Conservation (phyloP, 2,888 invertebrate species). For the Agrilus mali region DNA sequence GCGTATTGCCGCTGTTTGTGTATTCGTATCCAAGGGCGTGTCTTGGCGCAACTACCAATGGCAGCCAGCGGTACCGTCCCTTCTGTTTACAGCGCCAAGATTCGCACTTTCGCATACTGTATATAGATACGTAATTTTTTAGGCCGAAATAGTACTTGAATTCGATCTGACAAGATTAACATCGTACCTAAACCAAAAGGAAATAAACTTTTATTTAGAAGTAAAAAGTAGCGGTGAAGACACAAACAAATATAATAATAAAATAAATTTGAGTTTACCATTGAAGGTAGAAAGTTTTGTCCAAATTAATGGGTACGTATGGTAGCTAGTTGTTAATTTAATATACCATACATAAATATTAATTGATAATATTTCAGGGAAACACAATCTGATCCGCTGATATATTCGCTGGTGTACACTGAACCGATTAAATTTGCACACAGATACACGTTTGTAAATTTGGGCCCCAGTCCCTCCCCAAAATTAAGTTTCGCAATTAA, state of each 20-base stretch:
- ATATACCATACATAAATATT: too few relatives aligned
- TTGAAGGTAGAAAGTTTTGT: constrained; percentile 15
- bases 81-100: too few relatives aligned
- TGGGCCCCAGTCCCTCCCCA: constrained; percentile 16
- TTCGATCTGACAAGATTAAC: constrained; percentile 15
- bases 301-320: constrained; percentile 19
- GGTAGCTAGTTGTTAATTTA: too few relatives aligned
- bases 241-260: constrained; percentile 16
- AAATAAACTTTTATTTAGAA: constrained; percentile 17
- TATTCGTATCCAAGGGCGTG: too few relatives aligned
- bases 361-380: constrained; percentile 12
- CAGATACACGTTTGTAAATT: constrained; percentile 16
- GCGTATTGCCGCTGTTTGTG: too few relatives aligned
- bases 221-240: constrained; percentile 20
- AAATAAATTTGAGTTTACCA: constrained; percentile 12
- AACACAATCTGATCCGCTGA: constrained; percentile 14
- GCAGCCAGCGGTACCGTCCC: too few relatives aligned
- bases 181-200: constrained; percentile 4
- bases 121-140: constrained; percentile 2
- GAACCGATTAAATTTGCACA: constrained; percentile 14
- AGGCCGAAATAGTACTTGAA: constrained; percentile 14
- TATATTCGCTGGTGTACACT: constrained; percentile 15
- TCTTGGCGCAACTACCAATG: too few relatives aligned
- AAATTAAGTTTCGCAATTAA: background rate
- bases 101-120: too few relatives aligned